Conservation (phyloP, 2,888 invertebrate genomes). For the Nymphalis c-album region DNA sequence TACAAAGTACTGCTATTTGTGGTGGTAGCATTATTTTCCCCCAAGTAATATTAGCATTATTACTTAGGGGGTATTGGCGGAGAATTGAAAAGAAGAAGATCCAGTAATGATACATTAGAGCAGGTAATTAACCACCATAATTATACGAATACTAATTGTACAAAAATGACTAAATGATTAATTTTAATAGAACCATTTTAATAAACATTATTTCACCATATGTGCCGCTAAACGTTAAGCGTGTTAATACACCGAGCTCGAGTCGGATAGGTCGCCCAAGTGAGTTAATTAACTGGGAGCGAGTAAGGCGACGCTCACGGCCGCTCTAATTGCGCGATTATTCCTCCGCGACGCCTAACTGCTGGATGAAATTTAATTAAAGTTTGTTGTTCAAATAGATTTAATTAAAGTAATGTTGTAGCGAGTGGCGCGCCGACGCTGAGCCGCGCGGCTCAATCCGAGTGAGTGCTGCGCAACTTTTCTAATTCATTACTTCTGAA, state of each 20-base stretch:
- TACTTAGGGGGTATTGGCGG: too few species aligned
- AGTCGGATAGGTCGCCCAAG: constrained; percentile 69
- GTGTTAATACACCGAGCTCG: constrained; percentile 53
- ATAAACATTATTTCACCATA: constrained; percentile 11
- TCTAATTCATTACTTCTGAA: constrained; percentile 82
- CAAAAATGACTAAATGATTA: not conserved
- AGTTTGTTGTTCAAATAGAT: constrained; percentile 83
- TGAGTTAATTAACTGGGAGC: constrained; percentile 81
- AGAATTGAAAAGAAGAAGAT: too few species aligned
- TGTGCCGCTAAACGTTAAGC: constrained; percentile 10
- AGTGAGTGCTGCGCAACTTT: constrained; percentile 81
- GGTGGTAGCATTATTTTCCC: too few species aligned
- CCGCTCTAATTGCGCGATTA: constrained; percentile 82
- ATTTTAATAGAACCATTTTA: not conserved
- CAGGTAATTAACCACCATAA: too few species aligned
- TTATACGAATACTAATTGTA: too few species aligned
- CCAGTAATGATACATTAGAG: too few species aligned
- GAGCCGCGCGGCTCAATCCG: constrained; percentile 77
- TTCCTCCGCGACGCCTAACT: constrained; percentile 82
- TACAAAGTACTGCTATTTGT: too few species aligned
- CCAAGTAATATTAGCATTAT: too few species aligned
- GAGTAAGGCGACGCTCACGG: constrained; percentile 81
- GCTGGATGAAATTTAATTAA: constrained; percentile 83
- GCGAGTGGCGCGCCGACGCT: constrained; percentile 70
- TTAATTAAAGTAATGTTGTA: constrained; percentile 83